A percentile compares a stretch with the other conserved stretches of the same genome.
These are phyloP conservation scores for Asbolus verrucosus DNA, from an alignment of 1,140 invertebrate genomes.

Conservation along the genomic window DNA sequence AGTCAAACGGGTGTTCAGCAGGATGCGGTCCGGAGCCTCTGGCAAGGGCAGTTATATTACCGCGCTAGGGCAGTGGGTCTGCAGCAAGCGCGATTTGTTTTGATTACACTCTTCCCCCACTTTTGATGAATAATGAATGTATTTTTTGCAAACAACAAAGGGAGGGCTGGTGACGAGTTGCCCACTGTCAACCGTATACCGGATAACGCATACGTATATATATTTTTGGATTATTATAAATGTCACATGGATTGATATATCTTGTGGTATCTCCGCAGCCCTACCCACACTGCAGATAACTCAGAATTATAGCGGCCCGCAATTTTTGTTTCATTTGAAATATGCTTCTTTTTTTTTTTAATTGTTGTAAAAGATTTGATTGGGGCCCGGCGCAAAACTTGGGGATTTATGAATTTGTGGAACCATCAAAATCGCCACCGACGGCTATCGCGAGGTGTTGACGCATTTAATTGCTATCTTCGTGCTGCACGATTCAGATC, in stretches of 20 bases:
- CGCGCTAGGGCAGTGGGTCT: slow-evolving; percentile 52
- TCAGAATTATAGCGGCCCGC: slow-evolving; percentile 44
- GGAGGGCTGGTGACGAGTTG: slow-evolving; percentile 54
- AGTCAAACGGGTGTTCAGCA: slow-evolving; percentile 2
- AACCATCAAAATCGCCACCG: neutral
- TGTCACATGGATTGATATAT: slow-evolving; percentile 55
- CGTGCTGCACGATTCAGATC: neutral
- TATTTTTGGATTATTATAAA: slow-evolving; percentile 56
- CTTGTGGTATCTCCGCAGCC: slow-evolving; percentile 48
- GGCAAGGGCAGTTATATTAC: slow-evolving; percentile 50
- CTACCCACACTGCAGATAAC: slow-evolving; percentile 42
- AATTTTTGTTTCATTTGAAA: slow-evolving; percentile 47
- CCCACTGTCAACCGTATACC: slow-evolving; percentile 51
- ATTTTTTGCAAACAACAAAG: slow-evolving; percentile 56
- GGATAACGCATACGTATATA: slow-evolving; percentile 52
- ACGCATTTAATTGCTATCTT: slow-evolving; percentile 5
- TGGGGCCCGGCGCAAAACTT: slow-evolving; percentile 1
- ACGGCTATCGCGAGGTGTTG: neutral
- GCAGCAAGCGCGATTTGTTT: slow-evolving; percentile 53
- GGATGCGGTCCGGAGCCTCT: slow-evolving; percentile 21
- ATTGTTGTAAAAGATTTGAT: slow-evolving; percentile 32
- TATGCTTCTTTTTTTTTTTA: slow-evolving; percentile 46
- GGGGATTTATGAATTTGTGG: slow-evolving; percentile 1
- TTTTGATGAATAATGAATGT: slow-evolving; percentile 57
- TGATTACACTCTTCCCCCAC: slow-evolving; percentile 54